A percentile compares a stretch with the other conserved stretches of the same genome.
These are phyloP conservation scores for Ceraclea dissimilis DNA, from an alignment of 2,888 invertebrate species.

Conservation along the genomic window DNA sequence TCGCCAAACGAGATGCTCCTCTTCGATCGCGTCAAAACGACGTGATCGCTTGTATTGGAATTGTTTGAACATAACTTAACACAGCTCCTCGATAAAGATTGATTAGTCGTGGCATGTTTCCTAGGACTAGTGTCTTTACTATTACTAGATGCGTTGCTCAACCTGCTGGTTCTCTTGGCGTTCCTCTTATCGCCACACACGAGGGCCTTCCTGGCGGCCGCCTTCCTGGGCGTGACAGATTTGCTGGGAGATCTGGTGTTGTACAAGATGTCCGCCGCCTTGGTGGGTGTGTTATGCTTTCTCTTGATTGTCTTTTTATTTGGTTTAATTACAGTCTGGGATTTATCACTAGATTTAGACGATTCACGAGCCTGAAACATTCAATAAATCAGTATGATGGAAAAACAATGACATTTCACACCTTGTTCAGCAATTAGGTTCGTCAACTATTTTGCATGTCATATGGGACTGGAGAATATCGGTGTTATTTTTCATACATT, in stretches of 20 bases:
- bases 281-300: conserved; percentile 5
- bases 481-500: too few relatives aligned
- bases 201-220: background rate
- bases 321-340: background rate
- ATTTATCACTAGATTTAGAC: background rate
- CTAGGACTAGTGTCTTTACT: conserved; percentile 20
- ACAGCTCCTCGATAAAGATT: conserved; percentile 13
- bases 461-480: too few relatives aligned
- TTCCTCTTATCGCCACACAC: background rate
- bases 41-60: conserved; percentile 3
- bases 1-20: conserved; percentile 21
- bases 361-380: background rate
- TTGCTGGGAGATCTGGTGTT: background rate
- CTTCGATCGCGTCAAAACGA: conserved; percentile 18
- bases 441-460: too few relatives aligned
- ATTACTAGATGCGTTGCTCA: background rate
- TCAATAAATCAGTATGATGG: too few relatives aligned
- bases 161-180: background rate
- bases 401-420: too few relatives aligned
- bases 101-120: conserved; percentile 5
- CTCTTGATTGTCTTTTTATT: conserved; percentile 18
- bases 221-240: conserved; percentile 4
- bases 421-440: too few relatives aligned
- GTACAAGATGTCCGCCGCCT: background rate
- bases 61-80: conserved; percentile 10